Evolutionary conservation across 2,113 vertebrate genomes (phyloP), one percentile per base, ranked within the genome.

Genomic region (Poecilia latipinna): DNA sequence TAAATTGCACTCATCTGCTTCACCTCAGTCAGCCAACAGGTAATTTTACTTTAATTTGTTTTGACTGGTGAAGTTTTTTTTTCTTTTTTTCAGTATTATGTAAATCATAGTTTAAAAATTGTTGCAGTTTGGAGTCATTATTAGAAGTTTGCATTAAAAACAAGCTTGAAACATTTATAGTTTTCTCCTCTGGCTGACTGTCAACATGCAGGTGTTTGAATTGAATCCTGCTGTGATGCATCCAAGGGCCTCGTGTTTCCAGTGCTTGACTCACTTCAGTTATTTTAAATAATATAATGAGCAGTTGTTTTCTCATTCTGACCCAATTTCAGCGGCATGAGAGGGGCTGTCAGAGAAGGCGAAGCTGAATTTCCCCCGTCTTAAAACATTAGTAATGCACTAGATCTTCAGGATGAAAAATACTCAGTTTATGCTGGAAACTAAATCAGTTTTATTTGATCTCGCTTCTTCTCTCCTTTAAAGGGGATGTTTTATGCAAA

Each of bases 201-300:
- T 84, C 72, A 72, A 68, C 77, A 60, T 72, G 72, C 68, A 75
- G 82, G 72, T 77, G 70, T 80, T 81, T 77, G 78, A 75, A 75
- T 82, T 42, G 65, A 72, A 74, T 74, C 78, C 61, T 0, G 39
- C 60, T 82, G 82, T 42, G 79, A 81, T 63, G 69, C 74, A 68
- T 68, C n/a, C 10, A 65, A 57, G 33, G 35, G 61, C 69, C 73
- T 79, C 63, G 33, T 77, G 65, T 67, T 74, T 84, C 24, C 6
- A 73, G 42, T 61, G n/a, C 65, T 66, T 80, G 84, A 88, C 77
- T 57, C 35, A 71, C 22, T 54, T 68, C n/a, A 24, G 77, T 73
- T 77, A 75, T 65, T 22, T 65, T 35, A 33, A 33, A 26, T 33
- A 11, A n/a, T 10, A 78, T 19, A 82, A 74, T 61, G 54, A 51